These are phyloP conservation scores for Ceratothoa steindachneri DNA, from an alignment of 2,888 invertebrate genomes.

Conservation along the genomic window DNA sequence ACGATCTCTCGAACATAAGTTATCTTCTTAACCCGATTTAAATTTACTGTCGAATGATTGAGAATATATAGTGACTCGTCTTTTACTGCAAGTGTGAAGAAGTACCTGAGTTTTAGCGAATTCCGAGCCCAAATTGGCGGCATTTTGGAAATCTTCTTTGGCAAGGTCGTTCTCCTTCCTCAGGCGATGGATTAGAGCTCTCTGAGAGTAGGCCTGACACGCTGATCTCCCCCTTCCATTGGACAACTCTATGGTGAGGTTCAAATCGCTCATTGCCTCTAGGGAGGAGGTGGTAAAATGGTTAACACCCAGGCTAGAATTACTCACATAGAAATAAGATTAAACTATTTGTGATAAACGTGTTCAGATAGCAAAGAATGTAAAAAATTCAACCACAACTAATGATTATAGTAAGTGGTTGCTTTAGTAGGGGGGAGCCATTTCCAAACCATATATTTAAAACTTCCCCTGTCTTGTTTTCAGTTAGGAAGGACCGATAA, in stretches of 20 bases:
- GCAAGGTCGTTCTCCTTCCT: slow-evolving; percentile 67
- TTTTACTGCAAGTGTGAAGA: too few species aligned
- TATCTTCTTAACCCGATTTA: too few species aligned
- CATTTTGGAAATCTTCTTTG: slow-evolving; percentile 68
- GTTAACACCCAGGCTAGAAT: neutral
- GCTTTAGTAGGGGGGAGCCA: too few species aligned
- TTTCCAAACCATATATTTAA: too few species aligned
- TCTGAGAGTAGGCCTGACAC: slow-evolving; percentile 60
- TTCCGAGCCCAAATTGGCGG: slow-evolving; percentile 74
- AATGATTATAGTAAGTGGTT: too few species aligned
- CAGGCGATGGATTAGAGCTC: slow-evolving; percentile 71
- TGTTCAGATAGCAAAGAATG: neutral
- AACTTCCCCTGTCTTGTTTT: too few species aligned
- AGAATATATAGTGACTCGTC: too few species aligned
- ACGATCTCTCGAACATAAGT: too few species aligned
- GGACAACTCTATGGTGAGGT: slow-evolving; percentile 67
- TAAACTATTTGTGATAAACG: neutral
- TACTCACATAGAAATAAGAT: neutral
- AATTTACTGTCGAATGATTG: too few species aligned
- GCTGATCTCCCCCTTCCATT: slow-evolving; percentile 62
- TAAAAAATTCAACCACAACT: too few species aligned
- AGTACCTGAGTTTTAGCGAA: slow-evolving; percentile 78
- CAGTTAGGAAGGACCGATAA: too few species aligned
- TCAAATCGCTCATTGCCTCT: slow-evolving; percentile 73
- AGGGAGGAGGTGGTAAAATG: too few species aligned